phyloP scores from a whole-genome alignment of 2,113 vertebrate genomes.

The Salvelinus alpinus region DNA sequence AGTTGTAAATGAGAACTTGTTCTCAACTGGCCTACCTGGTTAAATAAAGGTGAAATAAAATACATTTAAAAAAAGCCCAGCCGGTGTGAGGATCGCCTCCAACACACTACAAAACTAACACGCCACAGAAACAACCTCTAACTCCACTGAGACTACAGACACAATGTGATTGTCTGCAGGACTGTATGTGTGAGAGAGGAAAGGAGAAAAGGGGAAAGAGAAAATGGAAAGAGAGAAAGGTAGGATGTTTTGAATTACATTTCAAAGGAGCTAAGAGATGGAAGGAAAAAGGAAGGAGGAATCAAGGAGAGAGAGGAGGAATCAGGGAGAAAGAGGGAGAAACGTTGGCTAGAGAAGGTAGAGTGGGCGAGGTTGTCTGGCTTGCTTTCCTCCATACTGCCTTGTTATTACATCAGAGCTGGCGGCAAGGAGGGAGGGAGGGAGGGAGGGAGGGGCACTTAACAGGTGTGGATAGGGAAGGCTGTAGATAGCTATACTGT shows the following conservation, averaged over 20 bases:
- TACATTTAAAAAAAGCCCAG: too few relatives aligned
- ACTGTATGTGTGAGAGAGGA: not conserved
- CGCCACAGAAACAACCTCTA: not conserved
- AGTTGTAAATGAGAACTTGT: too few relatives aligned
- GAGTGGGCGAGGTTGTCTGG: not conserved
- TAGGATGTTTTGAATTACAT: not conserved
- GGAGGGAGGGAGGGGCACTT: conserved; percentile 24
- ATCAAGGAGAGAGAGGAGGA: not conserved
- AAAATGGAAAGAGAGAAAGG: not conserved
- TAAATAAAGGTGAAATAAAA: too few relatives aligned
- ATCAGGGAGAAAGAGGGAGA: not conserved
- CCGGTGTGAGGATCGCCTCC: too few relatives aligned
- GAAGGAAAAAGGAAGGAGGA: not conserved
- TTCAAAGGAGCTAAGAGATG: conserved; percentile 16
- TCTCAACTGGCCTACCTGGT: too few relatives aligned
- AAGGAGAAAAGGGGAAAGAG: not conserved
- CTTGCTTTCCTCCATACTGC: conserved; percentile 12
- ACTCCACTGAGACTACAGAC: not conserved
- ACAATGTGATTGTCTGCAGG: not conserved
- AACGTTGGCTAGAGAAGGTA: conserved; percentile 21
- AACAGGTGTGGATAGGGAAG: conserved; percentile 46
- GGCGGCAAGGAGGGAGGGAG: conserved; percentile 26
- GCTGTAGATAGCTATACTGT: conserved; percentile 1
- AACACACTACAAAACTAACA: not conserved
- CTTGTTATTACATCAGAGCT: conserved; percentile 26